These are phyloP conservation scores for Galago senegalensis DNA, from an alignment of 2,797 vertebrate genomes.

Conservation along the genomic window DNA sequence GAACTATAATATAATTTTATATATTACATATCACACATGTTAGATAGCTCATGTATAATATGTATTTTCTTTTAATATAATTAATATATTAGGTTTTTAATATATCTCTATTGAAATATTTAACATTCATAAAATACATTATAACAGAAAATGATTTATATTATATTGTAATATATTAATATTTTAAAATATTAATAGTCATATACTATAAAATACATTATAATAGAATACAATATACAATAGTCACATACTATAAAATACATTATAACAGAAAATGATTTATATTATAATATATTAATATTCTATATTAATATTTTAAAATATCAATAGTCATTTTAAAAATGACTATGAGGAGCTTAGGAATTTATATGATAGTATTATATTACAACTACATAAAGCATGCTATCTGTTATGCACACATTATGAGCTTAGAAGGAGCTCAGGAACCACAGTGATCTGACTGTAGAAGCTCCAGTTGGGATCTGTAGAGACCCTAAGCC, in stretches of 20 bases:
- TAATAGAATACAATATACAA: too few relatives aligned
- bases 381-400: background rate
- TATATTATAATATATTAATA: background rate
- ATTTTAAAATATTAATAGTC: too few relatives aligned
- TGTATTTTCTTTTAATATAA: background rate
- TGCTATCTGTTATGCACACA: background rate
- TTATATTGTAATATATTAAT: too few relatives aligned
- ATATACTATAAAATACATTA: too few relatives aligned
- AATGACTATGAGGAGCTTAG: background rate
- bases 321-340: background rate
- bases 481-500: background rate
- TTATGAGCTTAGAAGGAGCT: too few relatives aligned
- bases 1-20: background rate
- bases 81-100: background rate
- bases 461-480: background rate
- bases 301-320: background rate
- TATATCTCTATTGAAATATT: background rate
- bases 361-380: background rate
- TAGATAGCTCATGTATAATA: background rate
- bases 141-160: background rate
- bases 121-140: background rate
- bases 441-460: background rate
- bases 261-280: too few relatives aligned
- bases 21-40: background rate
- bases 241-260: too few relatives aligned